Evolutionary conservation across 2,113 vertebrate genomes (phyloP), one percentile per base, ranked within the genome.

Genomic region (Peucedramus taeniatus): DNA sequence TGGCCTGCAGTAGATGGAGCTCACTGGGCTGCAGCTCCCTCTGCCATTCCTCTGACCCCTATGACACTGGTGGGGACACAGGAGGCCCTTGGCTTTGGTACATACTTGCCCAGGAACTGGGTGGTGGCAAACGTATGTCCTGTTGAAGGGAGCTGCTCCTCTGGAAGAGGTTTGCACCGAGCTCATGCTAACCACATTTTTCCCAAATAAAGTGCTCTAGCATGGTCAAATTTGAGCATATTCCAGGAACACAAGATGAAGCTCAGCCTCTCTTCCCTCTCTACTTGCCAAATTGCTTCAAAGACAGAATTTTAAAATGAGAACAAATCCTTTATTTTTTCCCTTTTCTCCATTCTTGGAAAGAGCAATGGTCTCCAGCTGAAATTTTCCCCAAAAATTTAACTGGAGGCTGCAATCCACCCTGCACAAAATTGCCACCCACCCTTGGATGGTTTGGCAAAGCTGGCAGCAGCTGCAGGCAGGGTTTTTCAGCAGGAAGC

Each of bases 121-220:
- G 59, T 44, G 17, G 47, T 20, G 37, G 30, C 13, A 11, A 72
- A 83, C 50, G 37, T 50, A 40, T 0, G 1, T 45, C 53, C 40
- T 11, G 18, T 9, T 9, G 26, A 16, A 0, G 1, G 17, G 53
- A 87, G 50, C 70, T 57, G 75, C 75, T 90, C 54, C 61, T 40
- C 1, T 3, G 49, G 74, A 75, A 66, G 72, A 42, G 35, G 19
- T 84, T 76, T 85, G 65, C 28, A 47, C 61, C 0, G 0, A 78
- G 76, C 33, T 77, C 33, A 20, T 39, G 59, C 60, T 87, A 66
- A 77, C 45, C 5, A 3, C 90, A 80, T 86, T 93, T 96, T 96
- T 91, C 92, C 93, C 85, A 90, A 94, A 96, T 92, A 94, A 94
- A 96, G 83, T 54, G 50, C 78, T 95, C 84, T 59, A 90, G 88